phyloP scores from a whole-genome alignment of 92 coral and sea anemone species.

The Bergia sp. region DNA sequence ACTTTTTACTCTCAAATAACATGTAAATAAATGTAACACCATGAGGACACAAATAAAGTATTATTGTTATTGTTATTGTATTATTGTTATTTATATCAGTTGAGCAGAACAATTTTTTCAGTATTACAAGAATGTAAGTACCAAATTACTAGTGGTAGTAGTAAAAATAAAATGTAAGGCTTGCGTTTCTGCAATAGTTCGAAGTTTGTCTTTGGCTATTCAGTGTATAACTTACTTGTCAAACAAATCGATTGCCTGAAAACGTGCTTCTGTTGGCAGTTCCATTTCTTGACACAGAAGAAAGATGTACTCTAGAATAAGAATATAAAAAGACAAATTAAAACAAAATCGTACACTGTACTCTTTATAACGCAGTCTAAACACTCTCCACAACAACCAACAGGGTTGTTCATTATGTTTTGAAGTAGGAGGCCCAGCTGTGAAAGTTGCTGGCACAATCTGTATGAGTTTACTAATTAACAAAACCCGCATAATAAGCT shows the following conservation, averaged over 20 bases:
- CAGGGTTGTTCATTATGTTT: no score
- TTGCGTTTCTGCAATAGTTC: not conserved
- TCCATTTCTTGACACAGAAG: slow-evolving; percentile 86
- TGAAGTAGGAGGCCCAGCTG: no score
- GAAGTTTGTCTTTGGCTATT: not conserved
- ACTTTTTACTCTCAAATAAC: no score
- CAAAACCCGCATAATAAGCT: no score
- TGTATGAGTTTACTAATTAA: no score
- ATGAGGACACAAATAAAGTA: no score
- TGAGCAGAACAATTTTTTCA: no score
- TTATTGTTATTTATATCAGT: no score
- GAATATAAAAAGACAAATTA: not conserved
- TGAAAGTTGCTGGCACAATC: no score
- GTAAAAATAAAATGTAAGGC: not conserved
- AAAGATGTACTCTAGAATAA: slow-evolving; percentile 83
- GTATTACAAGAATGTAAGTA: not conserved
- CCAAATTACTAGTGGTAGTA: no score
- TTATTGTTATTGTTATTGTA: no score
- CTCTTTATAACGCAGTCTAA: not conserved
- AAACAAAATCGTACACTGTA: not conserved
- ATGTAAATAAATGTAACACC: no score
- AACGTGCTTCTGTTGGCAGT: slow-evolving; percentile 84
- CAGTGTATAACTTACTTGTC: slow-evolving; percentile 73
- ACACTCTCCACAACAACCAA: not conserved
- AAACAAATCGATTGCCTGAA: slow-evolving; percentile 88